Conservation (phyloP, 1,140 invertebrate genomes). For the Penaeus vannamei region DNA sequence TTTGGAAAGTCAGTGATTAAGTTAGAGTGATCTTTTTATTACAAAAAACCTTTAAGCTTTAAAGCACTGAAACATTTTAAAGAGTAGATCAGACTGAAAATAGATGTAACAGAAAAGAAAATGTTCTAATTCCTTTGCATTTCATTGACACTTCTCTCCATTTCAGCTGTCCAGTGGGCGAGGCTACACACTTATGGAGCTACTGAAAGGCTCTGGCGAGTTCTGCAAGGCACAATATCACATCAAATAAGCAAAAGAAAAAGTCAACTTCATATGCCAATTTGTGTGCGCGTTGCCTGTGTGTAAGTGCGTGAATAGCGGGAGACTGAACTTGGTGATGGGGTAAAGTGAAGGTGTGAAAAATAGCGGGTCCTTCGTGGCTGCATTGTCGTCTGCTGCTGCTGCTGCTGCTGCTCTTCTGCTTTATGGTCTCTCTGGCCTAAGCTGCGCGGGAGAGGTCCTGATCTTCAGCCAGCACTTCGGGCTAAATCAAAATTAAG, state of each 20-base stretch:
- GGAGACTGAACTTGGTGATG: constrained; percentile 62
- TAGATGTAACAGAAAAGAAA: neutral
- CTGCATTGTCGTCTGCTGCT: constrained; percentile 55
- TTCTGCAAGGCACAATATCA: constrained; percentile 69
- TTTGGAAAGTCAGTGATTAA: too few species aligned
- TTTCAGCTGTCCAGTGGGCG: constrained; percentile 68
- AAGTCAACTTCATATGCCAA: constrained; percentile 49
- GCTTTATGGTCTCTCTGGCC: constrained; percentile 41
- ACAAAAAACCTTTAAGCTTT: too few species aligned
- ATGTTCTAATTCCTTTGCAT: neutral
- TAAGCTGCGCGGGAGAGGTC: constrained; percentile 44
- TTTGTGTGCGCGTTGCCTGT: constrained; percentile 47
- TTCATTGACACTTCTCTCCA: neutral
- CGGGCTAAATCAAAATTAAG: constrained; percentile 59
- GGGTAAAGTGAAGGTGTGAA: constrained; percentile 60
- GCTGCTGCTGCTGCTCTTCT: constrained; percentile 48
- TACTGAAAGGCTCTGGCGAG: constrained; percentile 67
- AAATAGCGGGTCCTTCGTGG: constrained; percentile 57
- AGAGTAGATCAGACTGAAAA: too few species aligned
- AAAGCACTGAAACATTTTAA: too few species aligned
- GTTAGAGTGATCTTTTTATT: too few species aligned
- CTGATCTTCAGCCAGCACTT: constrained; percentile 27
- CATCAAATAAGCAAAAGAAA: constrained; percentile 61
- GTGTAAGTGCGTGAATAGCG: constrained; percentile 58
- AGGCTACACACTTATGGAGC: constrained; percentile 69